A percentile compares a stretch with the other conserved stretches of the same genome.
Conservation (phyloP, 2,797 vertebrate genomes). For the Trichosurus vulpecula region DNA sequence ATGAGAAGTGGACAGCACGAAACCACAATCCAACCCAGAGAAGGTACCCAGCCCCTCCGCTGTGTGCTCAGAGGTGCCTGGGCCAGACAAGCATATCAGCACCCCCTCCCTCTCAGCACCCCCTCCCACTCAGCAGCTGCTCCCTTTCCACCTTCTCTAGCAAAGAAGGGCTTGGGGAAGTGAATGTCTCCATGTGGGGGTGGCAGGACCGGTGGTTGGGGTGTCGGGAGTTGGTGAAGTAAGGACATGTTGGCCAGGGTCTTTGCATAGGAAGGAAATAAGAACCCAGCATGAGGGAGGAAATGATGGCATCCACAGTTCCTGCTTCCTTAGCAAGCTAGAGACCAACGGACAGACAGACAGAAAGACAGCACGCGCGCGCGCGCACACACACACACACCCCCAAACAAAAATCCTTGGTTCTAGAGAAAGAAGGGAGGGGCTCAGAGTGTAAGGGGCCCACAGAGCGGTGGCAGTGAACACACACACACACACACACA, state of each 20-base stretch:
- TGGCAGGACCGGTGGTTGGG: not conserved
- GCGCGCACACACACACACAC: too few species aligned
- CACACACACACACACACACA: not conserved
- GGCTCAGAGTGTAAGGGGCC: not conserved
- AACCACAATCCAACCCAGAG: not conserved
- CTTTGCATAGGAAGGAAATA: slow-evolving; percentile 77
- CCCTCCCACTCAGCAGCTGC: not conserved
- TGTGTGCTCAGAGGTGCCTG: not conserved
- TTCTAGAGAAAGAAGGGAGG: not conserved
- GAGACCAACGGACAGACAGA: slow-evolving; percentile 56
- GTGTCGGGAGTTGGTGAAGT: not conserved
- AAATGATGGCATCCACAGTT: slow-evolving; percentile 58
- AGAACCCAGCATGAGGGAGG: slow-evolving; percentile 37
- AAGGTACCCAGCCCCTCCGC: not conserved
- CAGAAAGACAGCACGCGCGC: not conserved
- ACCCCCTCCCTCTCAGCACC: accelerated
- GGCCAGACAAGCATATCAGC: not conserved
- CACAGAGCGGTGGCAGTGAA: not conserved
- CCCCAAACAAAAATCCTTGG: not conserved
- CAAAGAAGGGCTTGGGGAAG: not conserved
- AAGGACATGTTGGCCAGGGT: slow-evolving; percentile 28
- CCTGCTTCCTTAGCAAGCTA: not conserved
- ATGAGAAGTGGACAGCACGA: accelerated
- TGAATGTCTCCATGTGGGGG: not conserved
- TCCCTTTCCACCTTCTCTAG: not conserved